phyloP scores from a whole-genome alignment of 30 jellyfish, hydroid and myxozoan species.

The Sanderia malayensis region DNA sequence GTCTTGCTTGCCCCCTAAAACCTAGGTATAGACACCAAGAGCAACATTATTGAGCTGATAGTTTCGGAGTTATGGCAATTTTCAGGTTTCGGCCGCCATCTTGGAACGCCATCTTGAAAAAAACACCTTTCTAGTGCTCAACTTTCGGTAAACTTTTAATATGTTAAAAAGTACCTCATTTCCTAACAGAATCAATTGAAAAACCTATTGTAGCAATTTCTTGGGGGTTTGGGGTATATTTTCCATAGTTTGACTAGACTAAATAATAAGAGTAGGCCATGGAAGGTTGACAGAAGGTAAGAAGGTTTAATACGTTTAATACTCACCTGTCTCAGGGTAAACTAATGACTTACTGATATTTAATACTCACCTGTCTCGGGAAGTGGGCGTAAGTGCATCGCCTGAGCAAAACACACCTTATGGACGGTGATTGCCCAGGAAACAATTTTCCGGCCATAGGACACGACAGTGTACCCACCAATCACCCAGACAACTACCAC shows the following conservation, averaged over 20 bases:
- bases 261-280: too few relatives aligned
- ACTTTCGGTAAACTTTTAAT: conserved; percentile 5
- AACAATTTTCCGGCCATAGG: too few relatives aligned
- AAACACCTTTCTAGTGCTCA: conserved; percentile 13
- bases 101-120: conserved; percentile 17
- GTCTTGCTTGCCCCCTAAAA: background rate
- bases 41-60: background rate
- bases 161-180: conserved; percentile 10
- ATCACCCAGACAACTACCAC: too few relatives aligned
- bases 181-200: conserved; percentile 15
- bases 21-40: conserved; percentile 1
- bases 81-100: conserved; percentile 5
- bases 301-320: too few relatives aligned
- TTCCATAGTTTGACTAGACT: background rate
- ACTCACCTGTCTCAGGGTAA: too few relatives aligned
- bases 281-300: too few relatives aligned
- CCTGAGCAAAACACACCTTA: too few relatives aligned
- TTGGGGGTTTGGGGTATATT: conserved; percentile 10
- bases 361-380: too few relatives aligned
- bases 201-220: conserved; percentile 11
- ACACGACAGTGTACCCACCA: too few relatives aligned
- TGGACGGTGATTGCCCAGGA: too few relatives aligned
- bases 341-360: too few relatives aligned
- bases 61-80: background rate
- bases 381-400: too few relatives aligned